Conservation (phyloP, 1,140 invertebrate genomes). For the Leguminivora glycinivorella region DNA sequence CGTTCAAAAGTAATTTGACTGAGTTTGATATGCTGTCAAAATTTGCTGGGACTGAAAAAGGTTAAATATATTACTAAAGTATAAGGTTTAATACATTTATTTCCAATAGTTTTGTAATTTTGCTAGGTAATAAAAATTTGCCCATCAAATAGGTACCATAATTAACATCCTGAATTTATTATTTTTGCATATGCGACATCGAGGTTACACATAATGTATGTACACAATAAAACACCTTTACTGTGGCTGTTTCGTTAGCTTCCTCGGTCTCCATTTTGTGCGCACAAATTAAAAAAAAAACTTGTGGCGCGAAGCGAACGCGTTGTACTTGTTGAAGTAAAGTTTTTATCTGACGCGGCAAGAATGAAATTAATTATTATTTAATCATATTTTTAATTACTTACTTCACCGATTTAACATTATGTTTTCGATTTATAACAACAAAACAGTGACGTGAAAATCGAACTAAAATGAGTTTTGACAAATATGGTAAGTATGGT, state of each 20-base stretch:
- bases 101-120: too few species aligned
- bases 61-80: neutral
- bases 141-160: too few species aligned
- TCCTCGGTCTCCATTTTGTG: neutral
- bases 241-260: neutral
- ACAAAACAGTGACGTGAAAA: conserved; percentile 15
- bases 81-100: too few species aligned
- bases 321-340: neutral
- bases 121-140: too few species aligned
- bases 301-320: conserved; percentile 33
- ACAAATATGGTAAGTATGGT: conserved; percentile 48
- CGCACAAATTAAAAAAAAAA: conserved; percentile 13
- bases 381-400: neutral
- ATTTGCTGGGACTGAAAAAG: neutral
- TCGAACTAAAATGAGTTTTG: conserved; percentile 44
- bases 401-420: conserved; percentile 5
- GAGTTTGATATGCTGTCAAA: neutral
- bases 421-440: conserved; percentile 28
- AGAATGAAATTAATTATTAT: conserved; percentile 8
- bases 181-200: too few species aligned
- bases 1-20: neutral
- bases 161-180: conserved; percentile 9
- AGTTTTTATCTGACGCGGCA: neutral
- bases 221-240: conserved; percentile 33
- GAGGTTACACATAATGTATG: neutral